Evolutionary conservation across 2,888 invertebrate species (phyloP), one percentile per base, ranked within the genome.

Genomic region (Conistra vaccinii): DNA sequence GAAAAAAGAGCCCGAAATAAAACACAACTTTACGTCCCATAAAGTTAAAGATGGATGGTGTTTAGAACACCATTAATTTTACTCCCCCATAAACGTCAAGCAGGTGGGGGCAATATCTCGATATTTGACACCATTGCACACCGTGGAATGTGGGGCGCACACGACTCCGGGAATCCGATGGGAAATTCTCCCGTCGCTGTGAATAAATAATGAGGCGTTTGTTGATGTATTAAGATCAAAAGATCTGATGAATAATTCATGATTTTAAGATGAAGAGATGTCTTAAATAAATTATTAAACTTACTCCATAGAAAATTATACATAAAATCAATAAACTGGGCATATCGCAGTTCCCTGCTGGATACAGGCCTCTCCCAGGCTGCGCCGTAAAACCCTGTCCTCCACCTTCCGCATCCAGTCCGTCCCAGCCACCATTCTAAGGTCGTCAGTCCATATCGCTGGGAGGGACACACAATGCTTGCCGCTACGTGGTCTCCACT

Each of bases 11-110:
- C 17, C 10, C 17, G 26, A 51, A 35, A 76, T 72, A 58, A 77
- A 80, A 72, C n/a, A 66, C 45, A n/a, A 35, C 26, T n/a, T 55
- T 39, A 58, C 45, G 17, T n/a, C 32, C 48, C 51, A 60, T 60
- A 67, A 51, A 76, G 60, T 29, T 53, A 70, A 74, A 79, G 80
- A 78, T 74, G 78, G 76, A 81, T 83, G 79, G 79, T 61, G 63
- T 76, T 85, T 81, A 72, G 69, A 82, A 82, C 65, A 76, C 79
- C 87, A 87, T 87, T 83, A 80, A 86, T 87, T 86, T 80, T 26
- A 6, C n/a, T 78, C 63, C 85, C 79, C 79, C 63, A 79, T 83
- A 71, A 69, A 80, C 61, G 76, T 78, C 80, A 80, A 39, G 42
- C 35, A 63, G 81, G 85, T 85, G 65, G 73, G 70, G 69, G 71